Base-by-base conservation (phyloP, 2,113 vertebrate species). In the Lichenostomus cassidix region DNA sequence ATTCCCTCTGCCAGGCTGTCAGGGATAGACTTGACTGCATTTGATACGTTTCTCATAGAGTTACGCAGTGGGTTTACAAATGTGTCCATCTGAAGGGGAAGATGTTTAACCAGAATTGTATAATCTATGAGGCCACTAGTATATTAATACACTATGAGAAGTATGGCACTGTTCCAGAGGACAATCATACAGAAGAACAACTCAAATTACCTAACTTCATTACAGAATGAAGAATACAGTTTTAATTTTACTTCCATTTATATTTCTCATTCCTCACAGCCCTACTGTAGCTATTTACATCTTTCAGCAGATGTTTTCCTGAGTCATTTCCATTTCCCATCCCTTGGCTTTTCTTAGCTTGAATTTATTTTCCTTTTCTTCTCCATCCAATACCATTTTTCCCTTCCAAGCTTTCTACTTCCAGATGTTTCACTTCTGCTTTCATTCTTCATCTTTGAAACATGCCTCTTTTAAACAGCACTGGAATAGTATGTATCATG, bases 41-140 rank as follows among this genome's bases (percentile, higher is more conserved):
- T 99, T 96, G 99, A 99, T 96, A 99, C 98, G 73, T 99, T 99
- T 97, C 99, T 98, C 99, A 99, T 99, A 97, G 99, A 99, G 97
- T 99, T 99, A 95, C 99, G 98, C 94, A 99, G 97, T 44, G 99
- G 99, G 96, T 99, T 99, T 96, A 99, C 99, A 98, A 99, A 99
- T 42, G 99, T 99, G 97, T 99, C 99, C 98, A 99, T 99, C 99
- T 99, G 97, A 97, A 97, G 92, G 56, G 83, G 88, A 97, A 98
- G 97, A 96, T 81, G 97, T 94, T 96, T 96, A 96, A 97, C 96
- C 96, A 97, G 33, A 96, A 95, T 79, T 97, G 94, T 71, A 96
- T 96, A 39, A 60, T 76, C 71, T 83, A 70, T 58, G 94, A 98
- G 97, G 68, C 96, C 64, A 97, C 83, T 50, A 93, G 78, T 75